Conservation (phyloP, 2,797 vertebrate species). For the Lepus townsendii region DNA sequence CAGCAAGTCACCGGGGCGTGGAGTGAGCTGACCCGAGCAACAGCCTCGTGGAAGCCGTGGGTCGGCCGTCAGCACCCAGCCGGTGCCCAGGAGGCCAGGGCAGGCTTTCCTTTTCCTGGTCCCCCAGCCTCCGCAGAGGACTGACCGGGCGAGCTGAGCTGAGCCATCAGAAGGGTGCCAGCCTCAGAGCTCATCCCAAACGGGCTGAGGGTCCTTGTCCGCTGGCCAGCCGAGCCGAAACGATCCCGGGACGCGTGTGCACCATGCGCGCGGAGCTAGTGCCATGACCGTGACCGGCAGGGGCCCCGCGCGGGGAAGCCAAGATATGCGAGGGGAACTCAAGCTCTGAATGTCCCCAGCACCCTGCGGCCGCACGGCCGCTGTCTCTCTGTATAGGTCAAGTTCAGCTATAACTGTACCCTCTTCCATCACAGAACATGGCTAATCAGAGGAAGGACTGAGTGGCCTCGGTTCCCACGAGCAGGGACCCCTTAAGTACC, state of each 20-base stretch:
- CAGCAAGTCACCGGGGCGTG: neutral
- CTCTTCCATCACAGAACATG: conserved; percentile 35
- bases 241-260: neutral
- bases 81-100: conserved; percentile 25
- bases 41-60: neutral
- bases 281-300: neutral
- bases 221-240: neutral
- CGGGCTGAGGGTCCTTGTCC: conserved; percentile 20
- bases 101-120: conserved; percentile 4
- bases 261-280: rapidly evolving
- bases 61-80: conserved; percentile 23
- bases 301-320: neutral
- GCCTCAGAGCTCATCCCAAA: conserved; percentile 64
- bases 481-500: conserved; percentile 31
- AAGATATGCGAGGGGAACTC: neutral
- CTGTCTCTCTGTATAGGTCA: neutral
- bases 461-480: conserved; percentile 16
- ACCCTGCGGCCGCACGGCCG: neutral
- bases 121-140: conserved; percentile 56
- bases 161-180: conserved; percentile 65
- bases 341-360: neutral
- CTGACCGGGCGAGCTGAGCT: conserved; percentile 41
- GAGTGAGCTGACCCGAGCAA: neutral
- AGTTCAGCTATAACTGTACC: conserved; percentile 33
- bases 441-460: neutral